Evolutionary conservation across 1,140 invertebrate genomes (phyloP), one percentile per base, ranked within the genome.

Genomic region (Drosophila navojoa): DNA sequence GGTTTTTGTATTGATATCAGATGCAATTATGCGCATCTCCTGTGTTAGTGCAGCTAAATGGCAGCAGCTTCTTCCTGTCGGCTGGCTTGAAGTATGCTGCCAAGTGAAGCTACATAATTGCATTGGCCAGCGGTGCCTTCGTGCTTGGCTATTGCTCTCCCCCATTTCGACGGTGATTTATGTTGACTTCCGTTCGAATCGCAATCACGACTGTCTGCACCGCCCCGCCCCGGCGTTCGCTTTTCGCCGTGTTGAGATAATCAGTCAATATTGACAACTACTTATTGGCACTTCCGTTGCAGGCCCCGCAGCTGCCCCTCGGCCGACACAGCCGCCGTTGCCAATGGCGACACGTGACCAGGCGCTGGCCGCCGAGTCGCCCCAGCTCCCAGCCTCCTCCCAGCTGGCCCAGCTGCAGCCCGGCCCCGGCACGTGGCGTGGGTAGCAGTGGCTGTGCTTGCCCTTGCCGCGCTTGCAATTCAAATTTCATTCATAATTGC

Each of bases 231-330:
- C 47, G 35, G 29, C 47, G 52, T 38, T 50, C 71, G 32, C 71
- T 62, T 50, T 71, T 45, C 61, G 40, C 61, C 76, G 79, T 79
- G 80, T 81, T 73, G 79, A 90, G 84, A 91, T 91, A 91, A 91
- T 91, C 90, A 90, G 90, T 91, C 90, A 91, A 91, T 91, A 91
- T 91, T 91, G 90, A 91, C 90, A 91, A 91, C 90, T 91, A 90
- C 90, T 91, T 91, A 91, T 91, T 91, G 90, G 72, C 85, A 91
- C 89, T 90, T 91, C 90, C 90, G 90, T 58, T 11, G 35, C 35
- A 11, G 11, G 54, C 44, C 66, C 50, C 47, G 60, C 27, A 16
- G 22, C 66, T 10, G 9, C 19, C 45, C 9, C 45, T 11, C 9
- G 9, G 7, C 19, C 16, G 16, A 19, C 7, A 7, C 7, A 11